A percentile compares a stretch with the other conserved stretches of the same genome.
Conservation (phyloP, 2,113 vertebrate genomes). For the Sphaerodactylus townsendi region DNA sequence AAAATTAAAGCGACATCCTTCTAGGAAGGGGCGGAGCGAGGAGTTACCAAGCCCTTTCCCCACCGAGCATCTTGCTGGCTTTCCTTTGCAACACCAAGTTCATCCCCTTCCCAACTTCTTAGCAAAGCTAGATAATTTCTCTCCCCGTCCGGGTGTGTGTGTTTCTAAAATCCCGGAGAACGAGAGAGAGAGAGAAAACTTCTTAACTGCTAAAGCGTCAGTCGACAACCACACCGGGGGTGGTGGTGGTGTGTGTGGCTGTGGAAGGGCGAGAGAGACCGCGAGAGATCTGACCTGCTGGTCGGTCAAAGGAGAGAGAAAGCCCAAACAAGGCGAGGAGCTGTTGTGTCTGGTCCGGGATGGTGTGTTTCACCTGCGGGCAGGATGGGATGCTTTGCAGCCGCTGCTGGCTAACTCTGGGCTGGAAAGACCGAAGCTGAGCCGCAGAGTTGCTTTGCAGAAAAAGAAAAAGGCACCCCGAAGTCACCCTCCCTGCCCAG, state of each 20-base stretch:
- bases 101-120: not conserved
- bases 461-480: not conserved
- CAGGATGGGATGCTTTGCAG: conserved; percentile 34
- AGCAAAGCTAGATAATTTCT: not conserved
- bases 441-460: too few species aligned
- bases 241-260: conserved; percentile 24
- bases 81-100: not conserved
- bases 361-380: conserved; percentile 28
- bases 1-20: not conserved
- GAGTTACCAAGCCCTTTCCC: not conserved
- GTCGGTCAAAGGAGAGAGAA: not conserved
- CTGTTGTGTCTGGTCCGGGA: conserved; percentile 2
- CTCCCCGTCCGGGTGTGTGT: not conserved
- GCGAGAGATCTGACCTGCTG: conserved; percentile 12
- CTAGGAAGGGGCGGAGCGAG: not conserved
- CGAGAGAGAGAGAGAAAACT: not conserved
- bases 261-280: conserved; percentile 23
- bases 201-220: not conserved
- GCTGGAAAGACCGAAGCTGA: not conserved
- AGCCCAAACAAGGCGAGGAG: conserved; percentile 18
- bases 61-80: not conserved
- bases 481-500: conserved; percentile 22
- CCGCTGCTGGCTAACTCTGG: not conserved
- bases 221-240: not conserved
- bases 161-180: too few species aligned